These are phyloP conservation scores for Stenchaetothrips biformis DNA, from an alignment of 2,888 invertebrate genomes.

Conservation along the genomic window DNA sequence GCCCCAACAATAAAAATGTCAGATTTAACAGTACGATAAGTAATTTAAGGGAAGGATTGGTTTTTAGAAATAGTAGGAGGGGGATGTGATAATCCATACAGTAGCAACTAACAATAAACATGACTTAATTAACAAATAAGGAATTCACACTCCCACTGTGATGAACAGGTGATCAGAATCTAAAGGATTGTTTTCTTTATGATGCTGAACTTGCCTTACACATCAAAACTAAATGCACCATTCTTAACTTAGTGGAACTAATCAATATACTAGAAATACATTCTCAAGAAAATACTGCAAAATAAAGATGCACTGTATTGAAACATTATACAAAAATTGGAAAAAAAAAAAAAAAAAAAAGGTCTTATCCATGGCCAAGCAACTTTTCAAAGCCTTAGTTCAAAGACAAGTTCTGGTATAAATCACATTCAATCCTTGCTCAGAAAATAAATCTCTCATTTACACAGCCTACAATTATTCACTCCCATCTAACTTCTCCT, in stretches of 20 bases:
- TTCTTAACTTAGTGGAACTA: not conserved
- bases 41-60: not conserved
- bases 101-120: not conserved
- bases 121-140: not conserved
- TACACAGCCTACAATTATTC: conserved; percentile 6
- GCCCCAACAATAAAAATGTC: too few species aligned
- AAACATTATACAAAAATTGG: not conserved
- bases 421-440: not conserved
- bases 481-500: not conserved
- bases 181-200: not conserved
- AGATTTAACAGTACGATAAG: not conserved
- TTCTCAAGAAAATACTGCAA: conserved; percentile 15
- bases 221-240: conserved; percentile 11
- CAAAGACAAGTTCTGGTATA: not conserved
- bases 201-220: not conserved
- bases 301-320: conserved; percentile 8
- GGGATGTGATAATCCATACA: not conserved
- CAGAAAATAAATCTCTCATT: conserved; percentile 7
- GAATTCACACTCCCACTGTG: not conserved
- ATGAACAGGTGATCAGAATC: not conserved
- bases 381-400: not conserved
- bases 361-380: not conserved
- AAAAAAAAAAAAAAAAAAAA: not conserved
- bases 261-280: not conserved
- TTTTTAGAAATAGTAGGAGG: not conserved